These are phyloP conservation scores for Acrocera orbiculus DNA, from an alignment of 2,888 invertebrate species.

Conservation along the genomic window DNA sequence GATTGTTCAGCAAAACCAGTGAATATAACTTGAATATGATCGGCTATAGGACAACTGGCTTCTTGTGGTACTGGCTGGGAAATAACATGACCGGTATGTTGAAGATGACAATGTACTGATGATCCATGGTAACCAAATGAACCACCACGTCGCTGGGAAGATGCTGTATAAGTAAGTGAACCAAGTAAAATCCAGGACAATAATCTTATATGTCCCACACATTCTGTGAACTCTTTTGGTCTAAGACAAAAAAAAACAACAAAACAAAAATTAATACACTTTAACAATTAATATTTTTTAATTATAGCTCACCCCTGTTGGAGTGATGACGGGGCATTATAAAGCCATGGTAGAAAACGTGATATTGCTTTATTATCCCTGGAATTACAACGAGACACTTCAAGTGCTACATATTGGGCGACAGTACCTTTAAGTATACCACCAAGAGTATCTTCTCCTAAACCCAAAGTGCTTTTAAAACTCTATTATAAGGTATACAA, in stretches of 20 bases:
- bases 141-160: conserved; percentile 25
- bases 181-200: conserved; percentile 93
- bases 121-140: conserved; percentile 2
- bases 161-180: conserved; percentile 73
- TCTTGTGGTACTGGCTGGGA: conserved; percentile 87
- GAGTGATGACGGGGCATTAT: conserved; percentile 56
- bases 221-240: conserved; percentile 86
- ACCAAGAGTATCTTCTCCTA: conserved; percentile 91
- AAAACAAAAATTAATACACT: background rate
- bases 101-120: conserved; percentile 15
- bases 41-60: conserved; percentile 89
- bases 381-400: conserved; percentile 75
- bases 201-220: conserved; percentile 82
- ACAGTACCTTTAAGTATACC: conserved; percentile 92
- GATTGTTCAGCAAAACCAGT: conserved; percentile 93
- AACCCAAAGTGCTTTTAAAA: conserved; percentile 34
- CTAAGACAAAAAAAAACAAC: conserved; percentile 31
- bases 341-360: conserved; percentile 80
- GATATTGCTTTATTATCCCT: conserved; percentile 67
- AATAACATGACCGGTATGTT: conserved; percentile 27
- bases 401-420: conserved; percentile 82
- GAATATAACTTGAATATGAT: conserved; percentile 89
- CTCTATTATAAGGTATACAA: background rate
- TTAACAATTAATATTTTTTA: background rate
- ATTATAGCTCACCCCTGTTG: conserved; percentile 52